Evolutionary conservation across 2,888 invertebrate species (phyloP).

Genomic region (Idaea straminata): DNA sequence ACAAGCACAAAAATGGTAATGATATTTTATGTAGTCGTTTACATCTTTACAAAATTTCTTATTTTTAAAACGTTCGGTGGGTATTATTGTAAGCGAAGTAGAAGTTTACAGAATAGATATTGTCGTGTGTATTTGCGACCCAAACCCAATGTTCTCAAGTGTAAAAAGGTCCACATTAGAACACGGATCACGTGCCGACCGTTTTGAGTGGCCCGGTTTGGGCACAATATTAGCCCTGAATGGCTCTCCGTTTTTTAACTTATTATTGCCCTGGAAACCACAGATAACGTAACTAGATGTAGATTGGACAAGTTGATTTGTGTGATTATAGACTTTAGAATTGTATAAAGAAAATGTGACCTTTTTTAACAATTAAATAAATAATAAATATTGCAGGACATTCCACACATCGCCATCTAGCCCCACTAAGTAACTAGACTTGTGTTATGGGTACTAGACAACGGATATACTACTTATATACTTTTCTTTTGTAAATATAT

Average conservation of each 20-base stretch:
- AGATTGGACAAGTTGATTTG: not conserved
- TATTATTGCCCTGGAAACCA: constrained; percentile 59
- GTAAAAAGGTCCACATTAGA: constrained; percentile 49
- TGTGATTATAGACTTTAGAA: too few species aligned
- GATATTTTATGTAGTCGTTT: too few species aligned
- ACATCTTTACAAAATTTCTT: not conserved
- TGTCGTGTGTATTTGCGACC: not conserved
- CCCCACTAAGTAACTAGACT: too few species aligned
- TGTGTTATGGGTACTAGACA: too few species aligned
- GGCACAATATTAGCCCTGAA: constrained; percentile 60
- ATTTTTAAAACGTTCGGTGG: not conserved
- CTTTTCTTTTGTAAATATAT: too few species aligned
- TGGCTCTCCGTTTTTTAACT: constrained; percentile 59
- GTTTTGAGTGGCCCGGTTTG: constrained; percentile 58
- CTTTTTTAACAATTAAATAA: too few species aligned
- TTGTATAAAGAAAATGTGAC: too few species aligned
- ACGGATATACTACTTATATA: too few species aligned
- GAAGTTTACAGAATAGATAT: not conserved
- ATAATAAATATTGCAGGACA: too few species aligned
- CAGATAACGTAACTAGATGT: not conserved
- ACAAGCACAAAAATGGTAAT: too few species aligned
- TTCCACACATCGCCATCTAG: too few species aligned
- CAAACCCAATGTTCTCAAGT: not conserved
- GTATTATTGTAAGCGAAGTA: not conserved
- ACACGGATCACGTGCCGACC: constrained; percentile 62